These are phyloP conservation scores for Amphipyra berbera DNA, from an alignment of 2,888 invertebrate genomes.

Conservation along the genomic window DNA sequence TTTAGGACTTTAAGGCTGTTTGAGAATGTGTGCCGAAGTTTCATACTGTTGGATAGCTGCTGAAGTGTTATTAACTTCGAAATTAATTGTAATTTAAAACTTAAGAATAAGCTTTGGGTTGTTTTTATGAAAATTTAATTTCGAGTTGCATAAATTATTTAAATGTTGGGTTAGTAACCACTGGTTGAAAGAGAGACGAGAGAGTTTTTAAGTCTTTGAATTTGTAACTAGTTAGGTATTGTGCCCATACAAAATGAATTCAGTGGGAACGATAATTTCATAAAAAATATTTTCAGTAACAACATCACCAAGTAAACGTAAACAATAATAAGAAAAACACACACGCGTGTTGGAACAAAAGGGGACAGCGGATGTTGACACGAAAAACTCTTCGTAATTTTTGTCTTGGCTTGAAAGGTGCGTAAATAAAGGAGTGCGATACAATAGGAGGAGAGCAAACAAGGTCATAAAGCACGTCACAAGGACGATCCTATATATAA, in stretches of 20 bases:
- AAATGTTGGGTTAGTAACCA: background rate
- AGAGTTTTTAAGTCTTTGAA: conserved; percentile 27
- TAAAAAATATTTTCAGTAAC: conserved; percentile 21
- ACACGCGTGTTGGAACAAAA: conserved; percentile 40
- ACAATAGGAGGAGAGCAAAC: conserved; percentile 83
- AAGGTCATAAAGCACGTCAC: conserved; percentile 87
- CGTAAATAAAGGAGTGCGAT: conserved; percentile 82
- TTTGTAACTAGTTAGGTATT: conserved; percentile 5
- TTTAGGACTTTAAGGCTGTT: conserved; percentile 44
- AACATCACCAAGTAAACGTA: conserved; percentile 36
- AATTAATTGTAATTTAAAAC: conserved; percentile 44
- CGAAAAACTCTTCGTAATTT: conserved; percentile 58
- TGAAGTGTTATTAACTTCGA: conserved; percentile 47
- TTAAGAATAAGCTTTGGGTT: conserved; percentile 13
- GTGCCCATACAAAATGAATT: background rate
- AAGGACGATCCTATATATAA: conserved; percentile 87
- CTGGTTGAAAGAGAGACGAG: background rate
- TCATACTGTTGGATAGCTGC: conserved; percentile 26
- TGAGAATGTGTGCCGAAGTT: conserved; percentile 36
- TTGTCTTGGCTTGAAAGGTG: conserved; percentile 75
- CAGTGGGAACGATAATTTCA: conserved; percentile 3
- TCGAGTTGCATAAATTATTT: conserved; percentile 14
- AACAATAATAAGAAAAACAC: conserved; percentile 43
- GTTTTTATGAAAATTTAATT: conserved; percentile 12
- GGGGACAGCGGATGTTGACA: conserved; percentile 57